Evolutionary conservation across 2,797 vertebrate genomes (phyloP).

Genomic region (Ctenopoma multispine): DNA sequence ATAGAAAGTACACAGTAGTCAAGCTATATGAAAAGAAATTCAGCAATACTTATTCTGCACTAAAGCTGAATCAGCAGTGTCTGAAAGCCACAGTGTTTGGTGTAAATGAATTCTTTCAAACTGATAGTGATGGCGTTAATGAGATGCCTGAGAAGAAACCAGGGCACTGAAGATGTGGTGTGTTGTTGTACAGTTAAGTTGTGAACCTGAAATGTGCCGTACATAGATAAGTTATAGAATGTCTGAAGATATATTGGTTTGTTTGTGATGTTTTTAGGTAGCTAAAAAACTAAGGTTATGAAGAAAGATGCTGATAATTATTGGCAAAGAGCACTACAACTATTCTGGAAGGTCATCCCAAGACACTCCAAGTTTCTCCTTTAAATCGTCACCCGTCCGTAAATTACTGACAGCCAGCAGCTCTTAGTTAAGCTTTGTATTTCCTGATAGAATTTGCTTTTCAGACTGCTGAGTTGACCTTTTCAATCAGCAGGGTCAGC

Average conservation of each 20-base stretch:
- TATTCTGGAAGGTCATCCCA: not conserved
- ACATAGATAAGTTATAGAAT: not conserved
- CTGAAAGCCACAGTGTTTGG: slow-evolving; percentile 18
- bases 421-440: slow-evolving; percentile 48
- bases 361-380: not conserved
- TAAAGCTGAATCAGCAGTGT: slow-evolving; percentile 37
- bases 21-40: slow-evolving; percentile 33
- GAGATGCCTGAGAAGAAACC: slow-evolving; percentile 21
- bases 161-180: not conserved
- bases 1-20: slow-evolving; percentile 41
- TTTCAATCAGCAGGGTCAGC: slow-evolving; percentile 66
- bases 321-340: not conserved
- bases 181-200: not conserved
- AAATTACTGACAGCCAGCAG: slow-evolving; percentile 49
- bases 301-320: not conserved
- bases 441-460: slow-evolving; percentile 57
- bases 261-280: not conserved
- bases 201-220: slow-evolving; percentile 2
- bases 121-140: slow-evolving; percentile 29
- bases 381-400: slow-evolving; percentile 29
- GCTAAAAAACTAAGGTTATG: not conserved
- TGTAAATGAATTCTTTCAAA: slow-evolving; percentile 17
- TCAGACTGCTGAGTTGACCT: slow-evolving; percentile 53
- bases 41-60: slow-evolving; percentile 25
- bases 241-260: not conserved